Conservation (phyloP, 1,140 invertebrate species). For the Watersipora subatra region DNA sequence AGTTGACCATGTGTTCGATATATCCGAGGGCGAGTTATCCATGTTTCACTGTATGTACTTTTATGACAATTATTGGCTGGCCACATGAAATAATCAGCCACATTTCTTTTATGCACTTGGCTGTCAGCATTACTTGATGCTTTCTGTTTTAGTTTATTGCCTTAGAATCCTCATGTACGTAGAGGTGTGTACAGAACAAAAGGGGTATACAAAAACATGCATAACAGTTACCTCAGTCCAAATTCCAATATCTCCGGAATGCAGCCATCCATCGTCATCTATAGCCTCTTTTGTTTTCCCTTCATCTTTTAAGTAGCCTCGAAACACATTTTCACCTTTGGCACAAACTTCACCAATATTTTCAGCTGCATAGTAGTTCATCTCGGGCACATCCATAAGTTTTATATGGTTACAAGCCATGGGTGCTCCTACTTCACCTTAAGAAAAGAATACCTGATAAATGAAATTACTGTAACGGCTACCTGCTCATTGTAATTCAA, state of each 20-base stretch:
- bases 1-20: too few species aligned
- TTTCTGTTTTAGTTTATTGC: too few species aligned
- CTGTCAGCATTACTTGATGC: too few species aligned
- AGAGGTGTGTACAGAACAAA: too few species aligned
- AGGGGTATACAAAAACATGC: too few species aligned
- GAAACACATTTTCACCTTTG: constrained; percentile 64
- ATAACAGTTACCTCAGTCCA: constrained; percentile 18
- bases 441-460: background rate
- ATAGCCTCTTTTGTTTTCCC: constrained; percentile 73
- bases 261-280: constrained; percentile 84
- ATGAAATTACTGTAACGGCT: background rate
- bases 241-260: constrained; percentile 65
- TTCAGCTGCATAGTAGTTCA: constrained; percentile 74
- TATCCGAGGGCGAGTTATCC: too few species aligned
- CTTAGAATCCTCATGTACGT: too few species aligned
- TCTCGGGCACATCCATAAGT: constrained; percentile 89
- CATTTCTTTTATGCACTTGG: too few species aligned
- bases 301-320: constrained; percentile 76
- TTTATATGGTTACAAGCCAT: constrained; percentile 82
- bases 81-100: too few species aligned
- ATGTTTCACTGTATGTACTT: too few species aligned
- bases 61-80: too few species aligned
- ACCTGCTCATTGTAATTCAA: background rate
- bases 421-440: constrained; percentile 73
- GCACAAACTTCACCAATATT: constrained; percentile 52